Evolutionary conservation across 2,797 vertebrate genomes (phyloP).

Genomic region (Lepidocolaptes lacrymiger): DNA sequence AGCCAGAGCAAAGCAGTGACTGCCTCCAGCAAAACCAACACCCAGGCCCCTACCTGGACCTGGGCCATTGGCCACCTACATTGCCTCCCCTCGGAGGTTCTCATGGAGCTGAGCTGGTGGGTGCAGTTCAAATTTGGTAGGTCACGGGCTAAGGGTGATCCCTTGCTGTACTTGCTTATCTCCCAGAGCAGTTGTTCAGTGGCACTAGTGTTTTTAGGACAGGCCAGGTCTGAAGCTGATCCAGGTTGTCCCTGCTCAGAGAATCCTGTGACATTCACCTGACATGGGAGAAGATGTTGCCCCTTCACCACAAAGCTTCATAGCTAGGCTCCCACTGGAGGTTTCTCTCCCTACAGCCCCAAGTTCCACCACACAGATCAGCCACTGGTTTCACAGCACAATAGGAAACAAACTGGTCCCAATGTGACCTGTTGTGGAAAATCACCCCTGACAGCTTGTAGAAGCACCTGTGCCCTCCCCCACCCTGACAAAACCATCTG

Average conservation of each 20-base stretch:
- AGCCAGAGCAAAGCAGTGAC: not conserved
- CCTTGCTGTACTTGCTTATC: not conserved
- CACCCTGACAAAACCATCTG: not conserved
- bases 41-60: fast-evolving
- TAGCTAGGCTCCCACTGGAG: not conserved
- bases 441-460: not conserved
- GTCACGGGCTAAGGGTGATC: not conserved
- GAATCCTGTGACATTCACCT: not conserved
- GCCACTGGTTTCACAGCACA: not conserved
- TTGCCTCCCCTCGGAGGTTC: not conserved
- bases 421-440: fast-evolving
- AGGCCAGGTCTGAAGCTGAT: not conserved
- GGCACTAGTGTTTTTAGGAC: not conserved
- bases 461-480: fast-evolving
- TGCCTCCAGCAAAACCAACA: not conserved
- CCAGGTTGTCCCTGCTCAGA: not conserved
- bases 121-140: not conserved
- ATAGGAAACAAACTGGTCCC: not conserved
- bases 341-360: not conserved
- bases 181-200: not conserved
- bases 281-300: fast-evolving
- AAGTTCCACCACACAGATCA: not conserved
- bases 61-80: fast-evolving
- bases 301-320: not conserved
- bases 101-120: not conserved